Evolutionary conservation across 2,797 vertebrate genomes (phyloP).

Genomic region (Sebastes iracundus): DNA sequence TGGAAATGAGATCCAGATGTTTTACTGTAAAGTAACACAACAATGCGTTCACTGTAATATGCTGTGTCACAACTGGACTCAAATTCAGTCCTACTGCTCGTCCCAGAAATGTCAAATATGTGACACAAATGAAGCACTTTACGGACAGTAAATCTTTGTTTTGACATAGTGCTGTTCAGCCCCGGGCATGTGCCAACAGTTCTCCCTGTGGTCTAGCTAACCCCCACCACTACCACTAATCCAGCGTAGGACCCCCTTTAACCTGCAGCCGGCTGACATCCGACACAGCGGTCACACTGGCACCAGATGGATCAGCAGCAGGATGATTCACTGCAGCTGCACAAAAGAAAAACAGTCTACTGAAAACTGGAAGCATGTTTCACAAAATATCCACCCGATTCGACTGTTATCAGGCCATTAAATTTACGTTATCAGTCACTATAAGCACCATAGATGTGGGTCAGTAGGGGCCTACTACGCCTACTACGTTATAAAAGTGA

Average conservation of each 20-base stretch:
- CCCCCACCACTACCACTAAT: neutral
- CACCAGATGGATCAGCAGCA: neutral
- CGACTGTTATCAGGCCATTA: no score
- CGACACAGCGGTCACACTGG: neutral
- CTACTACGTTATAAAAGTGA: no score
- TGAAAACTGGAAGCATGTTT: neutral
- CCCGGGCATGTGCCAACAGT: neutral
- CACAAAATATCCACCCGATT: no score
- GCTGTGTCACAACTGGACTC: neutral
- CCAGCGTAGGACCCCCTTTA: neutral
- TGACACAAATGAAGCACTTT: neutral
- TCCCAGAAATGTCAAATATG: neutral
- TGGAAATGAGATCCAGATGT: constrained; percentile 39
- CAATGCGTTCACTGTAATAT: neutral
- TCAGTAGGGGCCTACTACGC: no score
- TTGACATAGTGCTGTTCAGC: neutral
- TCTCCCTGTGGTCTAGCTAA: neutral
- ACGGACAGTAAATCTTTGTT: neutral
- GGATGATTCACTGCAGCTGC: neutral
- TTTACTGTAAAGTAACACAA: neutral
- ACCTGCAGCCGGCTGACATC: neutral
- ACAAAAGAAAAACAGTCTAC: neutral
- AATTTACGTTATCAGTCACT: no score
- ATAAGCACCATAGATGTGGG: no score
- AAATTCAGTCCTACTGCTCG: neutral